A percentile compares a stretch with the other conserved stretches of the same genome.
Conservation (phyloP, 2,797 vertebrate species). For the Loris lydekkerianus region DNA sequence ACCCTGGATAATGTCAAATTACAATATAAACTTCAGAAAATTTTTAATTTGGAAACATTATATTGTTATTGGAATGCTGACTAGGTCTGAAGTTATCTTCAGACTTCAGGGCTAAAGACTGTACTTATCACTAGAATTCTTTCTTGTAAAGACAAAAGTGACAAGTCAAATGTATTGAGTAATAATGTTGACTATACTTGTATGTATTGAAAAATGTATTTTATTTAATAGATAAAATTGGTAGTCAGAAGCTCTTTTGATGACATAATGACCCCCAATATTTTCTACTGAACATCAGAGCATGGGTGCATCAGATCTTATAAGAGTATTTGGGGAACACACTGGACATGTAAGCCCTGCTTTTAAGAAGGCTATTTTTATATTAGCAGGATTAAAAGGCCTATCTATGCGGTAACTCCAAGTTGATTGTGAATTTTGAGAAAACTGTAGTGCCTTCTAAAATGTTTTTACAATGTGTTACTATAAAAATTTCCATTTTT, state of each 20-base stretch:
- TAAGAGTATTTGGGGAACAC: not conserved
- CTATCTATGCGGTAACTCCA: not conserved
- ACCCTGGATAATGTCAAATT: not conserved
- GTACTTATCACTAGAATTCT: not conserved
- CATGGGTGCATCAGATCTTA: not conserved
- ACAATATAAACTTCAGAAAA: not conserved
- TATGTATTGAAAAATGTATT: not conserved
- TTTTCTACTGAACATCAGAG: not conserved
- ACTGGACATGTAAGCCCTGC: not conserved
- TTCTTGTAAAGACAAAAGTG: not conserved
- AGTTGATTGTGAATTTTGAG: conserved; percentile 20
- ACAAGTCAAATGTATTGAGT: not conserved
- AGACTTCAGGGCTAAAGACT: not conserved
- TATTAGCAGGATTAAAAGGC: not conserved
- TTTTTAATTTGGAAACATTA: not conserved
- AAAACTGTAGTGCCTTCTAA: conserved; percentile 6
- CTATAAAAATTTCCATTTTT: not conserved
- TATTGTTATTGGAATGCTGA: not conserved
- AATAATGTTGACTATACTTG: not conserved
- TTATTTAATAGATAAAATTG: conserved; percentile 1
- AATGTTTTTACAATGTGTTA: not conserved
- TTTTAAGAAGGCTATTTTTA: conserved; percentile 35
- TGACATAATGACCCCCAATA: not conserved
- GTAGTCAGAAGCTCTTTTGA: not conserved
- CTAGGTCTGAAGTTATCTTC: no score